phyloP scores from a whole-genome alignment of 2,797 vertebrate genomes.

The Oryzias sinensis region DNA sequence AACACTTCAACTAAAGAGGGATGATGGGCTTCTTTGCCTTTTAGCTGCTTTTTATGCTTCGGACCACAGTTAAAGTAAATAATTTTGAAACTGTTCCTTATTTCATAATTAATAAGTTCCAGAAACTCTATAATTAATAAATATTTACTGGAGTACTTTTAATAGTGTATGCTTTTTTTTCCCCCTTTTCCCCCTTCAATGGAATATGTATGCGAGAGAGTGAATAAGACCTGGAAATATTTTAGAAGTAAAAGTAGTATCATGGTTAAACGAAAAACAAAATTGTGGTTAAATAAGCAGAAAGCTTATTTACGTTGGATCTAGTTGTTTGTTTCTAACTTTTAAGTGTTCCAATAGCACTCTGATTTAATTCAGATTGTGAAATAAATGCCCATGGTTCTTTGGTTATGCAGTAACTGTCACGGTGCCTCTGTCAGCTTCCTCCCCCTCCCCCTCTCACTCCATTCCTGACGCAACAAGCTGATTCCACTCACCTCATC shows the following conservation, averaged over 20 bases:
- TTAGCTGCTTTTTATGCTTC: not conserved
- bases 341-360: not conserved
- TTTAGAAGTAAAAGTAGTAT: too few relatives aligned
- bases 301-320: not conserved
- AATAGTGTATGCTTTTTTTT: not conserved
- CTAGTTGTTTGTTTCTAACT: too few relatives aligned
- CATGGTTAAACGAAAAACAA: not conserved
- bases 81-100: not conserved
- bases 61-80: not conserved
- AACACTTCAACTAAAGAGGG: slow-evolving; percentile 19
- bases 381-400: not conserved
- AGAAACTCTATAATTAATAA: too few relatives aligned
- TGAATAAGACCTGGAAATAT: too few relatives aligned
- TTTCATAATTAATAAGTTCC: too few relatives aligned
- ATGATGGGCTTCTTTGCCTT: not conserved
- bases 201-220: too few relatives aligned
- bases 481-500: too few relatives aligned
- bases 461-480: too few relatives aligned
- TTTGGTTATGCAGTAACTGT: not conserved
- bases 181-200: too few relatives aligned
- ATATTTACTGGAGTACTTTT: too few relatives aligned
- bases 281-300: not conserved
- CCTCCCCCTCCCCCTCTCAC: too few relatives aligned
- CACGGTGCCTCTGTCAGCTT: too few relatives aligned
- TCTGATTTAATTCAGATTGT: not conserved